Evolutionary conservation across 2,888 invertebrate genomes (phyloP), one percentile per base, ranked within the genome.

Genomic region (Taphrorychus bicolor): DNA sequence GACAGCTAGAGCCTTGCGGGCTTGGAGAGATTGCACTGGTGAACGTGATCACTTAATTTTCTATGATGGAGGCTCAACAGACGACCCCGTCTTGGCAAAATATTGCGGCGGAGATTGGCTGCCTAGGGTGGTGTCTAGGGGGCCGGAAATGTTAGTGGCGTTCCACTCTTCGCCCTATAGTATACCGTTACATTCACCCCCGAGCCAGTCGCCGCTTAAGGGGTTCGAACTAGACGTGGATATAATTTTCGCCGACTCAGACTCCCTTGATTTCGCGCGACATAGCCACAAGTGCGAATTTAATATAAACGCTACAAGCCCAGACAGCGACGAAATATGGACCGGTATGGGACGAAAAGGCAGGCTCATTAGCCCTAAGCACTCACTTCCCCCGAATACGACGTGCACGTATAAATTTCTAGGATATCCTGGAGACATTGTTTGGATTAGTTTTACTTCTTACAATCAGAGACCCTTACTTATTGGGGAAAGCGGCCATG

Each of bases 61-160:
- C 81, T 93, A 93, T 81, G 95, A 95, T 81, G 95, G 95, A 62
- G 88, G 90, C 57, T 87, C 89, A 40, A 89, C 91, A 11, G 92
- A 93, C 79, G 93, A 94, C 82, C 91, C 93, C 5, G 90, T 94
- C 58, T 85, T 95, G 75, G 88, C 94, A 71, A 90, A 93, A 80
- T 94, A 94, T 83, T 95, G 95, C 81, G 95, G 95, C 11, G 94
- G 94, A 2, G 93, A 92, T 80, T 89, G 90, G 89, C 83, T 95
- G 77, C 94, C 95, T 2, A 86, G 90, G 70, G 91, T 95, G 58
- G 88, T 91, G 19, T 88, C 89, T 59, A 84, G 89, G 45, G 93
- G 94, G 0, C 89, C 93, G 4, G 91, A 91, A 77, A 93, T 95
- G 91, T 85, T 94, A 57, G 92, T 95, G 5, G 93, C 94, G 59